Evolutionary conservation across 2,888 invertebrate species (phyloP), one percentile per base, ranked within the genome.

Genomic region (Zhuqinia jingwanae): DNA sequence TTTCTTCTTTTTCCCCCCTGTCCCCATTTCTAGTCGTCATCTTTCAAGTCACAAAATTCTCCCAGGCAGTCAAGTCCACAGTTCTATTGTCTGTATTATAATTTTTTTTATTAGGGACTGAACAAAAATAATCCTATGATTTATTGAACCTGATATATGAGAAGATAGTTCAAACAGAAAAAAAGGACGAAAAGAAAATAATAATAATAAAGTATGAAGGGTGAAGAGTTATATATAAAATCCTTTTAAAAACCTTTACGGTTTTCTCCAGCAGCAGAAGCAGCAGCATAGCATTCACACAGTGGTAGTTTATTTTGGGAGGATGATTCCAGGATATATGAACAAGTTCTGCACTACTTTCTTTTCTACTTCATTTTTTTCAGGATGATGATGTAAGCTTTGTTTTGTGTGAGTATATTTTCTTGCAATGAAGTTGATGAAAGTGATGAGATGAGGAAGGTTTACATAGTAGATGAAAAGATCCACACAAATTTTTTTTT

Each of bases 111-210:
- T 45, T 68, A 50, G 47, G 45, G 47, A 70, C 22, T 70, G 70
- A 70, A 50, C 70, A 76, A 83, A n/a, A n/a, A 83, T 83, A 83
- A 83, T 83, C 84, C 50, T 68, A 56, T 84, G 84, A 84, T 84
- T 77, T 84, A 84, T 84, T 84, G 68, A 30, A 15, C 73, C 81
- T 65, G 36, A n/a, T 65, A 42, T 65, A 17, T 36, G 36, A 65
- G 17, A 65, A 30, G 63, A 65, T 36, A 6, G 10, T 65, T 36
- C 17, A 17, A 17, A 36, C n/a, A 17, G 11, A 36, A 17, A 65
- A 17, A 36, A 8, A 0, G n/a, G 36, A 65, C 2, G 17, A 42
- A 17, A 65, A 17, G 36, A 36, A 65, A 20, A 65, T n/a, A n/a
- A n/a, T n/a, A n/a, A n/a, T n/a, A n/a, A n/a, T n/a, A n/a, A n/a